Percentiles rank a stretch among this genome's conserved stretches.
These are phyloP conservation scores for Balanococcus diminutus DNA, from an alignment of 2,888 invertebrate genomes.

Conservation along the genomic window DNA sequence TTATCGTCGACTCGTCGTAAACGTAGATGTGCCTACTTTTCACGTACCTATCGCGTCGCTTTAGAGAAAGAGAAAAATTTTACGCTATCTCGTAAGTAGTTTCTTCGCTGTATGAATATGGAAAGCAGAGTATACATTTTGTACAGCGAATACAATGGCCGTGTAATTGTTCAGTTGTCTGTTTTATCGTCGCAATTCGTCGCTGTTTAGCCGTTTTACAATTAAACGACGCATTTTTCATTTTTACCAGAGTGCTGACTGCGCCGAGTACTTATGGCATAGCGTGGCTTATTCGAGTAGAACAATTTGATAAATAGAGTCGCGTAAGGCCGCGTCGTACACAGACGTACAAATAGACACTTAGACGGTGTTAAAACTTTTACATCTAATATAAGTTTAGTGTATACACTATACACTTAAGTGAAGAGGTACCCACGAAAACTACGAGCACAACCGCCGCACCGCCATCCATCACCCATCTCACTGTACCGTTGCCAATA, in stretches of 20 bases:
- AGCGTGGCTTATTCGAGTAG: not conserved
- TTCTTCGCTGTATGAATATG: not conserved
- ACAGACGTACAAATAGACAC: not conserved
- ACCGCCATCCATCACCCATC: too few relatives aligned
- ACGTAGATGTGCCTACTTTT: not conserved
- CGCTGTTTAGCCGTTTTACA: not conserved
- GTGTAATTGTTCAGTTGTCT: not conserved
- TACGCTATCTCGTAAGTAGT: not conserved
- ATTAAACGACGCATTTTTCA: constrained; percentile 1
- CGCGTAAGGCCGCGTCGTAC: not conserved
- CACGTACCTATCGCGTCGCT: too few relatives aligned
- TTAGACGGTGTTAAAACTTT: too few relatives aligned
- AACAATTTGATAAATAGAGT: not conserved
- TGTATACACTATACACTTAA: too few relatives aligned
- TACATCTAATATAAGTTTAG: too few relatives aligned
- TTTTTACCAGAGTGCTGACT: not conserved
- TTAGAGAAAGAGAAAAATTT: not conserved
- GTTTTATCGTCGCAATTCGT: not conserved
- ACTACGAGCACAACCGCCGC: too few relatives aligned
- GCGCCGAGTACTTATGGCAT: too few relatives aligned
- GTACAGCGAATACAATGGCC: not conserved
- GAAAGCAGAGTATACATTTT: not conserved
- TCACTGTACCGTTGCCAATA: not conserved
- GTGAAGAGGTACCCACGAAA: too few relatives aligned
- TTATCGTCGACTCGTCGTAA: not conserved